These are phyloP conservation scores for Grus americana DNA, from an alignment of 2,113 vertebrate genomes.

Conservation along the genomic window DNA sequence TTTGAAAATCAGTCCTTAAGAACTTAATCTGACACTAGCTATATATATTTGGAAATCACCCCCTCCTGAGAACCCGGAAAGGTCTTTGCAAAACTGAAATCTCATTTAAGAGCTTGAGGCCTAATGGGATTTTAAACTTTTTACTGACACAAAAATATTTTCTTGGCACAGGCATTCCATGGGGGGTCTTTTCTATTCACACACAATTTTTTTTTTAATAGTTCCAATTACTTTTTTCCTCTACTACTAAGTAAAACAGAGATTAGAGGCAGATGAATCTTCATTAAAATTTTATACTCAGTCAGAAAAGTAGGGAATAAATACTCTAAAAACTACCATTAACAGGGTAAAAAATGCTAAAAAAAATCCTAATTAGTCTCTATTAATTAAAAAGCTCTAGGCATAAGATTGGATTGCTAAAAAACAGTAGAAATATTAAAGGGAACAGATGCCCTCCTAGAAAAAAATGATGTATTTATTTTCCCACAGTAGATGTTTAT, in stretches of 20 bases:
- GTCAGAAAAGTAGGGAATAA: background rate
- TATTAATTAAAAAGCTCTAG: background rate
- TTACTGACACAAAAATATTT: background rate
- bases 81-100: background rate
- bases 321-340: background rate
- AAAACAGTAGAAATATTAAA: background rate
- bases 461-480: background rate
- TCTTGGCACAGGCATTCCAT: background rate
- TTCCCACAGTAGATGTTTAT: background rate
- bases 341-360: background rate
- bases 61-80: background rate
- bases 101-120: background rate
- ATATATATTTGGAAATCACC: background rate
- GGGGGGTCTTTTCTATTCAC: background rate
- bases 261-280: background rate
- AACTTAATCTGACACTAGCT: background rate
- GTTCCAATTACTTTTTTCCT: background rate
- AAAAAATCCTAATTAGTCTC: background rate
- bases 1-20: background rate
- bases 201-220: background rate
- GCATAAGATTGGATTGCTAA: background rate
- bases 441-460: background rate
- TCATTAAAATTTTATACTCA: background rate
- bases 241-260: background rate
- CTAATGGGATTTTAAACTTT: background rate